Evolutionary conservation across 2,113 vertebrate genomes (phyloP).

Genomic region (Chinchilla lanigera): DNA sequence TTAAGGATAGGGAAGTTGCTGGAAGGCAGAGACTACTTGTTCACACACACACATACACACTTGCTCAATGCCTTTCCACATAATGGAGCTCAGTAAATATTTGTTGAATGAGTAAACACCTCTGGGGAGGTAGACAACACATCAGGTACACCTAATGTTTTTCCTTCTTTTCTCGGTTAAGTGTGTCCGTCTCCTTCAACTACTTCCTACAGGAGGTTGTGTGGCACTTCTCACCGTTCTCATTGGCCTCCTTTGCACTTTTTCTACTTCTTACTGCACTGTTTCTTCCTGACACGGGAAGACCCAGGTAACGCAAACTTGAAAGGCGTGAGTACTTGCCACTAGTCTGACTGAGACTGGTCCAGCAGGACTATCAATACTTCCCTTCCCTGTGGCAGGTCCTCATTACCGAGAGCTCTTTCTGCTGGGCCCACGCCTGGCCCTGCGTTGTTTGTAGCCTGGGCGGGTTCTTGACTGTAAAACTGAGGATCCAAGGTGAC

Average conservation of each 20-base stretch:
- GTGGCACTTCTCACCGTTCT: not conserved
- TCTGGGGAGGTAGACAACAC: not conserved
- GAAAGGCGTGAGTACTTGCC: not conserved
- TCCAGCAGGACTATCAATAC: not conserved
- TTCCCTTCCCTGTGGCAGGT: not conserved
- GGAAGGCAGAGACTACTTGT: not conserved
- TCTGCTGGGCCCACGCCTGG: not conserved
- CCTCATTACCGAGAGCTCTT: not conserved
- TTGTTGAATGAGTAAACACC: not conserved
- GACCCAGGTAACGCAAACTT: not conserved
- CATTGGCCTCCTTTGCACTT: not conserved
- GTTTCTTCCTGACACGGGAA: not conserved
- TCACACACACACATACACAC: not conserved
- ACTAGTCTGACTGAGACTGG: not conserved
- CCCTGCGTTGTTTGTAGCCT: not conserved
- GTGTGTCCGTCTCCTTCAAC: not conserved
- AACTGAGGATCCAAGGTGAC: slow-evolving; percentile 9
- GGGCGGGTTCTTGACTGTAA: not conserved
- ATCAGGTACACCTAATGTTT: not conserved
- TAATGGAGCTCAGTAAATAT: not conserved
- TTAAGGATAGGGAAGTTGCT: not conserved
- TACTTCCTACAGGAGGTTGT: not conserved
- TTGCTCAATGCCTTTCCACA: not conserved
- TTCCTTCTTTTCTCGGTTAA: slow-evolving; percentile 27
- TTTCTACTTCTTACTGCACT: not conserved